Evolutionary conservation across 1,140 invertebrate genomes (phyloP).

Genomic region (Diachasmimorpha longicaudata): DNA sequence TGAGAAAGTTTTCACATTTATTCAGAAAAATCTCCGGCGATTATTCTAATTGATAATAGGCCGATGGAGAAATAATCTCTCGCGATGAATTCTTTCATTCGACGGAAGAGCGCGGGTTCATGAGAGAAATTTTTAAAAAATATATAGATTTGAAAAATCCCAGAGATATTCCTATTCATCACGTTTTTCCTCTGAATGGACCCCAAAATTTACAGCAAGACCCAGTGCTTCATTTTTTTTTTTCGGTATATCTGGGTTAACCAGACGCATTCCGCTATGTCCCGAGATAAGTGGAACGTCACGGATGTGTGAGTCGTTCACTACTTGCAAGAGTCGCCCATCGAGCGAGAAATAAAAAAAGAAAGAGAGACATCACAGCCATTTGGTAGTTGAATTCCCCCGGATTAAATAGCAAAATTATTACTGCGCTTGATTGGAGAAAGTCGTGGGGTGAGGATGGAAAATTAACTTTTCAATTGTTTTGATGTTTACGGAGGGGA

Average conservation of each 20-base stretch:
- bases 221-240: background rate
- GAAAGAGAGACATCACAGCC: background rate
- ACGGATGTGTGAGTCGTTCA: constrained; percentile 28
- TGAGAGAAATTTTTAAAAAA: no score
- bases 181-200: no score
- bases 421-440: background rate
- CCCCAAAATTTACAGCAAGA: no score
- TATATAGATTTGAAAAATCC: no score
- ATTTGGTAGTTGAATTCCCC: background rate
- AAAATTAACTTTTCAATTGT: background rate
- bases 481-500: background rate
- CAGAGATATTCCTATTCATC: no score
- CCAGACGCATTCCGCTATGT: constrained; percentile 42
- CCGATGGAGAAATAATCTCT: background rate
- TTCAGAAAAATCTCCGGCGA: no score
- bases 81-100: no score
- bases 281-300: constrained; percentile 44
- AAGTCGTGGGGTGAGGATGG: background rate
- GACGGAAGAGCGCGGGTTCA: no score
- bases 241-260: constrained; percentile 40
- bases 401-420: background rate
- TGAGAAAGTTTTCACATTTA: no score
- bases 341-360: background rate
- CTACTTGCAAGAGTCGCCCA: background rate
- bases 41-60: background rate